Base-by-base conservation (phyloP, 2,797 vertebrate species). In the Aphelocoma californica region DNA sequence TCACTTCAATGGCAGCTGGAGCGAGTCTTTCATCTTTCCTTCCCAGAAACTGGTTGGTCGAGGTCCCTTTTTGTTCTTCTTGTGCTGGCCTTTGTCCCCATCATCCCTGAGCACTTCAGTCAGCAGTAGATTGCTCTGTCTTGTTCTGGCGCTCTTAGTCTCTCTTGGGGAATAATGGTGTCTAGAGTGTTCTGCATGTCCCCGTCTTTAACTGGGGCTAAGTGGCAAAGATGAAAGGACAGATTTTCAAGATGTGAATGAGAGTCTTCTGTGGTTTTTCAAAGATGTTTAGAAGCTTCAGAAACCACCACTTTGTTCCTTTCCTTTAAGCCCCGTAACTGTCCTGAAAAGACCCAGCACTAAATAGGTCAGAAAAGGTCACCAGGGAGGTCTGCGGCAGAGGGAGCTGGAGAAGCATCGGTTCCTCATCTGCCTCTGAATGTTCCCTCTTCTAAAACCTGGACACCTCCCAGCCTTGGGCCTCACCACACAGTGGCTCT, bases 201-300 rank as follows among this genome's bases (percentile, higher is more conserved):
- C 42, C 18, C 21, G 9, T 64, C 64, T 81, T 54, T 45, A 82
- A 20, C 44, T 2, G 7, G 62, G 45, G 36, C 40, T 92, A 85
- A 87, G 72, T 50, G 57, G 60, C 72, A 80, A 66, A 80, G 64
- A 89, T 86, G 67, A 96, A 92, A 94, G 87, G 19, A 36, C 14
- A 36, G 48, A 23, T 74, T 85, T 88, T 77, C 61, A 91, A 90
- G 71, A 83, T 31, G 10, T 21, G 56, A n/a, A 18, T 70, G 26
- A 23, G 36, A 56, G 44, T 62, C 47, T 70, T 25, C 16, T 66
- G 25, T 38, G 44, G 50, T 65, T 91, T 82, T 81, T 83, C 50
- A 50, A 81, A 90, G 36, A 29, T 32, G 26, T 58, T 71, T 69
- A 31, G 40, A 42, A 51, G 40, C 36, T 44, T 86, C 23, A 77